phyloP scores from a whole-genome alignment of 2,797 vertebrate species.

The Babyrousa celebensis region DNA sequence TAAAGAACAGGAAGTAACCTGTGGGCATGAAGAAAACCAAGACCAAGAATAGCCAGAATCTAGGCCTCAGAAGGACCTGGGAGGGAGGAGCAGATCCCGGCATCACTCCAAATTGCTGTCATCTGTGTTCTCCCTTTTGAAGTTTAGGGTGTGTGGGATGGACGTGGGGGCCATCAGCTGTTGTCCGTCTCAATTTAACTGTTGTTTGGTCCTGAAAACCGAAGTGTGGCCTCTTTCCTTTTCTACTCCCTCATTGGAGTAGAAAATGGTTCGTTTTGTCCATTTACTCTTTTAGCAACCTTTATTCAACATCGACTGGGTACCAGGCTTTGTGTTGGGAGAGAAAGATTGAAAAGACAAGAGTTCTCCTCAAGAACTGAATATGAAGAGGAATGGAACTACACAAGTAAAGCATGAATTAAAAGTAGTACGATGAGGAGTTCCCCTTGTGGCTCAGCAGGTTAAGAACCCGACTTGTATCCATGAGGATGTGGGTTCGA shows the following conservation, averaged over 20 bases:
- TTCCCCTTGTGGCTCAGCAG: no score
- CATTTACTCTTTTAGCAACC: background rate
- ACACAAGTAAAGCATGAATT: background rate
- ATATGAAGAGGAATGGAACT: background rate
- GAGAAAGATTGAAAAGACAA: conserved; percentile 1
- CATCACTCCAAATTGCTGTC: background rate
- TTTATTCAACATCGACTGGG: background rate
- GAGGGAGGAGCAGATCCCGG: background rate
- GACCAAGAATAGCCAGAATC: background rate
- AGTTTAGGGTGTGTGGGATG: background rate
- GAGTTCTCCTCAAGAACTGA: background rate
- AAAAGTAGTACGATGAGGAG: background rate
- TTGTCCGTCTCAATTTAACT: background rate
- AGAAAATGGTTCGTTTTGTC: conserved; percentile 18
- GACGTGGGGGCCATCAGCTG: background rate
- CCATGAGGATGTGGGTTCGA: no score
- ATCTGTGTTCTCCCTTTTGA: background rate
- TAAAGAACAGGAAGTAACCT: conserved; percentile 4
- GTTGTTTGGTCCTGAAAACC: background rate
- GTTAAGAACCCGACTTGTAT: no score
- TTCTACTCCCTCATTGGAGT: background rate
- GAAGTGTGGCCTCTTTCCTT: background rate
- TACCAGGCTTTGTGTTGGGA: conserved; percentile 22
- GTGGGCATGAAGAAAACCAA: conserved; percentile 12
- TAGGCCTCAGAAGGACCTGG: background rate